phyloP scores from a whole-genome alignment of 1,140 invertebrate genomes.

The Calycopis cecrops region DNA sequence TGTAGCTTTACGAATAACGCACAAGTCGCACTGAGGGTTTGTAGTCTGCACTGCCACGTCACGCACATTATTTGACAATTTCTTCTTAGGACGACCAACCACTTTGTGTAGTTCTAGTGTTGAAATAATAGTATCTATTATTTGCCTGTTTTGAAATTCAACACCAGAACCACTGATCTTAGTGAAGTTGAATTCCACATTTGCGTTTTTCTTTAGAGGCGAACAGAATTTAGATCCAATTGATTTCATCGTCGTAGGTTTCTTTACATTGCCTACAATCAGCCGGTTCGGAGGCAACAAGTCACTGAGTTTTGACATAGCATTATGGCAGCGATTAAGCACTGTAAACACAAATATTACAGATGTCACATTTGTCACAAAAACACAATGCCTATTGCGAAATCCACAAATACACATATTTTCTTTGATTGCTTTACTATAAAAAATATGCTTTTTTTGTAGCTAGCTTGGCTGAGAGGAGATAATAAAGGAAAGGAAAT shows the following conservation, averaged over 20 bases:
- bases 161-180: constrained; percentile 31
- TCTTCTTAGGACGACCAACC: constrained; percentile 40
- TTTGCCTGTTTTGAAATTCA: constrained; percentile 46
- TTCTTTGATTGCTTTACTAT: no score
- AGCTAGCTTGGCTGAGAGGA: no score
- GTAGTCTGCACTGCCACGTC: constrained; percentile 56
- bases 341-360: constrained; percentile 51
- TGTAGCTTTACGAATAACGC: constrained; percentile 50
- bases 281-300: constrained; percentile 51
- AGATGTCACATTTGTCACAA: background rate
- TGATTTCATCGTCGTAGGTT: constrained; percentile 33
- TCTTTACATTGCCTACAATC: constrained; percentile 29
- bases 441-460: no score
- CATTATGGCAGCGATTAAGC: constrained; percentile 53
- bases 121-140: constrained; percentile 48
- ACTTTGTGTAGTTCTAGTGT: constrained; percentile 47
- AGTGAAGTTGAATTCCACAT: constrained; percentile 52
- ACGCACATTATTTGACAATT: constrained; percentile 38
- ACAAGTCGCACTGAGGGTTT: constrained; percentile 53
- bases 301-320: constrained; percentile 41
- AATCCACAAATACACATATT: no score
- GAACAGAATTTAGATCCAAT: constrained; percentile 52
- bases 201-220: constrained; percentile 56
- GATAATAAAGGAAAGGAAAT: no score
- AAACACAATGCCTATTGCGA: background rate